Evolutionary conservation across 2,113 vertebrate genomes (phyloP).

Genomic region (Chinchilla lanigera): DNA sequence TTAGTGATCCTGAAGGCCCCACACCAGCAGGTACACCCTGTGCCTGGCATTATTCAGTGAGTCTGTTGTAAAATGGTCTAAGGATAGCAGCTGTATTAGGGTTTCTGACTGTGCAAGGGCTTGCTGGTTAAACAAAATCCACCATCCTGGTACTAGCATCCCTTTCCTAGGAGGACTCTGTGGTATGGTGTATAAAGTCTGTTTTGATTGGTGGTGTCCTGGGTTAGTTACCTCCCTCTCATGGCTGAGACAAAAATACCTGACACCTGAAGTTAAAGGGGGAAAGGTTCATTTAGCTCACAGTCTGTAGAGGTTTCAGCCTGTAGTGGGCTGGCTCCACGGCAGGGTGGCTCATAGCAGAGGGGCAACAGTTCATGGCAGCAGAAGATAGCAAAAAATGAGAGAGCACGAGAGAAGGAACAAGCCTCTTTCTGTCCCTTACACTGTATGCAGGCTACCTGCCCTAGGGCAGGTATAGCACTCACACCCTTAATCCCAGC

Average conservation of each 20-base stretch:
- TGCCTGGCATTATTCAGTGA: conserved; percentile 75
- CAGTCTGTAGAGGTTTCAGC: background rate
- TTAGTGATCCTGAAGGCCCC: conserved; percentile 56
- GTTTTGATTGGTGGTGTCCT: background rate
- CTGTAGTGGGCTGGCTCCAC: background rate
- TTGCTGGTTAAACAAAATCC: background rate
- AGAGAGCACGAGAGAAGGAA: background rate
- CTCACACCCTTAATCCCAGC: background rate
- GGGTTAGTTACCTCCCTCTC: background rate
- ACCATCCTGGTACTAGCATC: background rate
- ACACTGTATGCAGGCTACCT: background rate
- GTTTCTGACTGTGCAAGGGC: conserved; percentile 15
- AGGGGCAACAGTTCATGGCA: background rate
- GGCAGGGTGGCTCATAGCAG: background rate
- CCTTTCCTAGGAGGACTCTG: rapidly evolving
- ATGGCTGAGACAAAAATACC: background rate
- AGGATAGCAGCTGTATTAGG: background rate
- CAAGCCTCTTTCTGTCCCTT: background rate
- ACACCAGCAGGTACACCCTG: conserved; percentile 1
- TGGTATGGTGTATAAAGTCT: background rate
- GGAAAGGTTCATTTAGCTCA: background rate
- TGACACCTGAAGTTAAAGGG: background rate
- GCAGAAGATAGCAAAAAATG: background rate
- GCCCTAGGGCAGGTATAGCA: background rate
- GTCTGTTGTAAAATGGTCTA: background rate